Evolutionary conservation across 64 coral and sea anemone genomes (phyloP).

Genomic region (Dendrophyllia cribrosa): DNA sequence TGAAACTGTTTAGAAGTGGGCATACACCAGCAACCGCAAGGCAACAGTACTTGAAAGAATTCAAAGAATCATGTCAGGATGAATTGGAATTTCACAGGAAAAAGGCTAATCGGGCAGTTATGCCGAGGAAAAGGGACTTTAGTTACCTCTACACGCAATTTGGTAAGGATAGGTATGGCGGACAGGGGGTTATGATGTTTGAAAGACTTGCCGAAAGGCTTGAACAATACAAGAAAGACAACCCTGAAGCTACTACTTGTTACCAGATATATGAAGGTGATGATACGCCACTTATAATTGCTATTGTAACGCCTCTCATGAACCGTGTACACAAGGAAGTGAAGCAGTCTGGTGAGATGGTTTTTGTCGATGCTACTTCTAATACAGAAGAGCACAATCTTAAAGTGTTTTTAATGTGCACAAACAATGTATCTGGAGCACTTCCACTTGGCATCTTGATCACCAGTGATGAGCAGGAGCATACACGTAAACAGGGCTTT

Average conservation of each 20-base stretch:
- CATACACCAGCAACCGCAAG: conserved; percentile 66
- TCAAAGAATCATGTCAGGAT: conserved; percentile 55
- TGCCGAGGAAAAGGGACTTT: conserved; percentile 75
- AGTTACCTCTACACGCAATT: conserved; percentile 66
- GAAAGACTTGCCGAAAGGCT: conserved; percentile 43
- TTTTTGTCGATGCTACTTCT: conserved; percentile 73
- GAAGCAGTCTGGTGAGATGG: conserved; percentile 58
- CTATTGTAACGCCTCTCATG: conserved; percentile 81
- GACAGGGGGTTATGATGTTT: conserved; percentile 48
- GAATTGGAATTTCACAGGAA: conserved; percentile 68
- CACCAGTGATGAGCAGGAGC: conserved; percentile 62
- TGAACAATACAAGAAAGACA: conserved; percentile 53
- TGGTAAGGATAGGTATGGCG: conserved; percentile 54
- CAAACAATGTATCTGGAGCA: conserved; percentile 76
- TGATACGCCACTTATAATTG: conserved; percentile 65
- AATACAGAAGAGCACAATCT: conserved; percentile 72
- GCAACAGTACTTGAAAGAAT: conserved; percentile 59
- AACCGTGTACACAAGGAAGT: conserved; percentile 76
- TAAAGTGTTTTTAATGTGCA: conserved; percentile 65
- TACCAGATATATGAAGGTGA: conserved; percentile 81
- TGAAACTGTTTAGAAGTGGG: conserved; percentile 55
- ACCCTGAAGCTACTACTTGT: conserved; percentile 73
- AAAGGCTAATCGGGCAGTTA: conserved; percentile 61
- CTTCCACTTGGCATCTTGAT: conserved; percentile 70
- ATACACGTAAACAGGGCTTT: conserved; percentile 55